Evolutionary conservation across 1,140 invertebrate species (phyloP), one percentile per base, ranked within the genome.

Genomic region (Neoseiulus cucumeris): DNA sequence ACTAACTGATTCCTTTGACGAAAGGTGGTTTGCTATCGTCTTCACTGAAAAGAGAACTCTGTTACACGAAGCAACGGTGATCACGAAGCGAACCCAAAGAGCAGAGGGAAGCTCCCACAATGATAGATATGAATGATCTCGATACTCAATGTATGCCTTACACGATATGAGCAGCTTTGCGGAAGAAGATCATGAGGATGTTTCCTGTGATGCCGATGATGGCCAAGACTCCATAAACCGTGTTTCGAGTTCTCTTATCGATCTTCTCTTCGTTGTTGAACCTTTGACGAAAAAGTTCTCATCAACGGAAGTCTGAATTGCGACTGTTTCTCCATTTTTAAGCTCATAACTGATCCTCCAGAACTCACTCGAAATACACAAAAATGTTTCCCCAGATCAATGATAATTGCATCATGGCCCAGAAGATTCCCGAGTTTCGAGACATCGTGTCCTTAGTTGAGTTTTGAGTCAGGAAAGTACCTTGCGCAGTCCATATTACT

Each of bases 371-470:
- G 72, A 90, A 88, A 75, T 84, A 94, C 9, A 95, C 90, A 76
- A 94, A 95, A 7, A 91, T 77, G 73, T 97, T 97, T 55, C 93
- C 92, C 51, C 51, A 59, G 4, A 59, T 59, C 14, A 59, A 20
- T 65, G 18, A 65, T 20, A 82, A 84, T 74, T 96, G 91, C 42
- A 95, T 79, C 73, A 96, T 83, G 0, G 91, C 91, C 92, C 92
- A 96, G 74, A 97, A 97, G 20, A 97, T 79, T 25, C 91, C 91
- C 22, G 89, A 90, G 75, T 97, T 95, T 70, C 91, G 81, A 2
- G 87, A 85, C 72, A 96, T 92, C 0, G 89, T 96, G 0, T 83
- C 81, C 0, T 81, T 75, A 70, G 87, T 83, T 66, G 90, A 94
- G 78, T 93, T 94, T 4, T 91, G 78, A 0, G 91, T 91, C 12